Base-by-base conservation (phyloP, 2,113 vertebrate genomes). In the Acanthochromis polyacanthus region DNA sequence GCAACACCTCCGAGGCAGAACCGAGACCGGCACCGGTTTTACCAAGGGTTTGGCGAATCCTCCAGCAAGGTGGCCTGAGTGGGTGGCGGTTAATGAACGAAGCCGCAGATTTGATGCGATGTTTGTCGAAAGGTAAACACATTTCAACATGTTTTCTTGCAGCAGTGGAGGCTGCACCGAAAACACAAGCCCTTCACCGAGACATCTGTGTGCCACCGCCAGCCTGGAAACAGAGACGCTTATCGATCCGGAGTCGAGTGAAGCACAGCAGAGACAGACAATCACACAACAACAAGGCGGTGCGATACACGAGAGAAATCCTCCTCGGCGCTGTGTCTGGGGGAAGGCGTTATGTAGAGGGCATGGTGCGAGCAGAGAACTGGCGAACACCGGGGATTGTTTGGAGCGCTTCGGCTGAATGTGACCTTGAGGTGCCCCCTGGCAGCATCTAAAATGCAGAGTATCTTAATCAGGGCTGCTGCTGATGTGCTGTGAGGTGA, bases 221-320 rank as follows among this genome's bases (percentile, higher is more conserved):
- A 65, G 75, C n/a, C 38, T n/a, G 22, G 53, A 71, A 79, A 71
- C 40, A 69, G 74, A 64, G 43, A 43, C 9, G 15, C 14, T 5
- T 38, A 78, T 88, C 1, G 83, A 85, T 85, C 72, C 45, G 43
- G 8, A 63, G 73, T 32, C 11, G 58, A 72, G 67, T 19, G 61
- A 75, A 56, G 38, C 22, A 8, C 20, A 15, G 64, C 65, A 4
- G 48, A 22, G n/a, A 45, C 69, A 72, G 48, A 60, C 69, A 71
- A 62, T 75, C 72, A 61, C 45, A 51, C 51, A 25, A 50, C 56
- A 72, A 73, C 63, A 61, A 76, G 68, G 56, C 28, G 71, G 16
- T 53, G 57, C 72, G 60, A 63, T 32, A 32, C 65, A 65, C 57
- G 17, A 20, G 51, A 62, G 6, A 9, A 55, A 59, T 56, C 40